A percentile compares a stretch with the other conserved stretches of the same genome.
Conservation (phyloP, 2,797 vertebrate species). For the Typhlichthys subterraneus region DNA sequence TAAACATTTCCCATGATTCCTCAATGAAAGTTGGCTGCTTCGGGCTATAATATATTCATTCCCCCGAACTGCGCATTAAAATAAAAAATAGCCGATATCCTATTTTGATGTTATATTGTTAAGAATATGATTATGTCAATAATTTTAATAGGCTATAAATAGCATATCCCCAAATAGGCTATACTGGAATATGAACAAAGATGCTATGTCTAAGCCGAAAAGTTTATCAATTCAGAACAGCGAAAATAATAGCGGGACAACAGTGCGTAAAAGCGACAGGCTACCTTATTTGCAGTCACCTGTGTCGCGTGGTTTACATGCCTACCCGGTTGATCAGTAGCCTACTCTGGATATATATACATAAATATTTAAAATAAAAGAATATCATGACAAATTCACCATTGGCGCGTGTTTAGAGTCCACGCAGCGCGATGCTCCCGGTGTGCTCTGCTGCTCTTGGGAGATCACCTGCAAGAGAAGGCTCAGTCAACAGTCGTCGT, state of each 20-base stretch:
- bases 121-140: neutral
- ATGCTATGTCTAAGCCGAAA: too few relatives aligned
- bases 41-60: neutral
- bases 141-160: neutral
- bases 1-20: conserved; percentile 10
- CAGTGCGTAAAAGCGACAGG: too few relatives aligned
- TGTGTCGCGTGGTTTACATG: neutral
- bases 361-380: neutral
- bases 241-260: too few relatives aligned
- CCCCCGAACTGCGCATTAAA: too few relatives aligned
- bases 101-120: neutral
- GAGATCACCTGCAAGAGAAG: conserved; percentile 81
- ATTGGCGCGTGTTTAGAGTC: conserved; percentile 84
- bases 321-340: neutral
- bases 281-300: neutral
- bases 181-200: too few relatives aligned
- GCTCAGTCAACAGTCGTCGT: conserved; percentile 62
- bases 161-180: too few relatives aligned
- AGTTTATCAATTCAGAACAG: too few relatives aligned
- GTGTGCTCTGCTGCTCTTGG: conserved; percentile 70
- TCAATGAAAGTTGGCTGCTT: too few relatives aligned
- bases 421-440: conserved; percentile 82
- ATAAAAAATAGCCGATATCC: too few relatives aligned
- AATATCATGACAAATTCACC: conserved; percentile 77
- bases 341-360: neutral